A percentile compares a stretch with the other conserved stretches of the same genome.
Evolutionary conservation across 2,888 invertebrate species (phyloP).

Genomic region (Morpho deidamia): DNA sequence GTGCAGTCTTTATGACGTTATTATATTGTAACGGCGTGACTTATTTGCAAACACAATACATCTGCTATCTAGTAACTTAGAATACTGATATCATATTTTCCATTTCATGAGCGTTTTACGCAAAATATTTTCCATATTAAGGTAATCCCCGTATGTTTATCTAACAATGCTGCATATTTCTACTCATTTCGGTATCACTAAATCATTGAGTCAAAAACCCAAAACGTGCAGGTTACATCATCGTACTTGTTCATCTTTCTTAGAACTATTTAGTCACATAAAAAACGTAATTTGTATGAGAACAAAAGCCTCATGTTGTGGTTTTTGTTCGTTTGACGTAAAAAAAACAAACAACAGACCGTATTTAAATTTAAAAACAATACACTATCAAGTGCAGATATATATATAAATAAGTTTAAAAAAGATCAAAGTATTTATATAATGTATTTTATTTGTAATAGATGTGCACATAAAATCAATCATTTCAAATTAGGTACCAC

Average conservation of each 20-base stretch:
- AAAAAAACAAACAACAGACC: no score
- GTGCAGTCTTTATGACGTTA: background rate
- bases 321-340: background rate
- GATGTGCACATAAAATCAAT: no score
- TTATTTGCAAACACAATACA: background rate
- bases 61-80: background rate
- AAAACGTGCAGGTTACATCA: background rate
- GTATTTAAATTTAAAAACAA: no score
- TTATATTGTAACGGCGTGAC: background rate
- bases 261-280: background rate
- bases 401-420: no score
- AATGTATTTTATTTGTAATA: no score
- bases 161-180: background rate
- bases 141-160: slow-evolving; percentile 2
- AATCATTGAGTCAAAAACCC: background rate
- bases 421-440: no score
- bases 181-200: background rate
- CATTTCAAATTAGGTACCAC: no score
- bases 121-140: background rate
- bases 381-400: no score
- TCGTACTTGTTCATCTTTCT: no score
- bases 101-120: background rate
- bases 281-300: background rate
- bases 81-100: slow-evolving; percentile 1
- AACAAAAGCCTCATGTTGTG: background rate